phyloP scores from a whole-genome alignment of 1,140 invertebrate species.

The Heliothis subflexa region DNA sequence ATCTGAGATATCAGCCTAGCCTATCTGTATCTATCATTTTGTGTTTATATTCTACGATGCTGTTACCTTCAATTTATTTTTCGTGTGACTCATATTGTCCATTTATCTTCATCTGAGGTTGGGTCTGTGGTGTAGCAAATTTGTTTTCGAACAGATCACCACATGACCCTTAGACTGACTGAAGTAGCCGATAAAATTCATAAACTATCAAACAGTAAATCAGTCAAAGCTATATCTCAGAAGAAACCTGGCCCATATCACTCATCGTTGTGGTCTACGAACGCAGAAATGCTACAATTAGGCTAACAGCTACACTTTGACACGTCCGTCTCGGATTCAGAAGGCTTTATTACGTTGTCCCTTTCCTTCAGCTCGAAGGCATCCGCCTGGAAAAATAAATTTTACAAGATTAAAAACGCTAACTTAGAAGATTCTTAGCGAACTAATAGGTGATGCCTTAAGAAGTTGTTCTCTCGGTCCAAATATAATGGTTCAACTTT shows the following conservation, averaged over 20 bases:
- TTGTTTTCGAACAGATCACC: too few relatives aligned
- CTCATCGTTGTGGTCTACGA: slow-evolving; percentile 33
- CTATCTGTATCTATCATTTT: neutral
- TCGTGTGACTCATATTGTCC: neutral
- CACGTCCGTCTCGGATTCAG: slow-evolving; percentile 80
- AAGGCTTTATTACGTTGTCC: slow-evolving; percentile 80
- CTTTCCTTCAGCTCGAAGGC: slow-evolving; percentile 82
- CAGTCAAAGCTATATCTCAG: slow-evolving; percentile 31
- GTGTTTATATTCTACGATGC: neutral
- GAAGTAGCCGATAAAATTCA: neutral
- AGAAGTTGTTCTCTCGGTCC: neutral
- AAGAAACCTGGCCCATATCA: slow-evolving; percentile 16
- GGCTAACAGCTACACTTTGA: slow-evolving; percentile 82
- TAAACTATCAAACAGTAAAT: slow-evolving; percentile 1
- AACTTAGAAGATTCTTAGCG: neutral
- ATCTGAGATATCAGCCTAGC: slow-evolving; percentile 28
- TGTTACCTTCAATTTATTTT: neutral
- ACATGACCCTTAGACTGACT: neutral
- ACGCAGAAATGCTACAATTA: slow-evolving; percentile 37
- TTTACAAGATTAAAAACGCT: neutral
- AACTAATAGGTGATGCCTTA: too few relatives aligned
- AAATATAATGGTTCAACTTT: neutral
- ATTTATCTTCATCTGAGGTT: too few relatives aligned
- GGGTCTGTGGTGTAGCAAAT: too few relatives aligned
- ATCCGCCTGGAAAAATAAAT: slow-evolving; percentile 76